Base-by-base conservation (phyloP, 2,888 invertebrate species). In the Melieria crassipennis region DNA sequence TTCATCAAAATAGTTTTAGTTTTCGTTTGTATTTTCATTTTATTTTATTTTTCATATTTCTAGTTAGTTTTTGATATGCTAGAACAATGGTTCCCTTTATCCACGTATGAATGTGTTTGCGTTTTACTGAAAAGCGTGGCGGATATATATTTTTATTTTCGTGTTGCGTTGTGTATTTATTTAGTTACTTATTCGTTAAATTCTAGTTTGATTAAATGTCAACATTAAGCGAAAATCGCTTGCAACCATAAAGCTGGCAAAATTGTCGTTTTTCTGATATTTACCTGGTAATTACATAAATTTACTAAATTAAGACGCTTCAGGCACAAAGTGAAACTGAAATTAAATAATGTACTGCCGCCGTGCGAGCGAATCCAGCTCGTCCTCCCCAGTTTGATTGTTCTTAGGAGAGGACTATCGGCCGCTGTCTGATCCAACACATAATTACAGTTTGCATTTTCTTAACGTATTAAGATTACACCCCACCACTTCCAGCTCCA, bases 301-400 rank as follows among this genome's bases (percentile, higher is more conserved):
- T 65, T 46, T 73, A 69, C 79, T 82, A 30, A 30, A 60, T 50
- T 43, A 67, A 67, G 61, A 60, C 45, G 61, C 80, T 79, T 84
- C 80, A 83, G 83, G 83, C 83, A 83, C 83, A 84, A 83, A 83
- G 83, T 83, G 83, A 83, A 82, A 83, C 70, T 43, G 42, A 52
- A 43, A 42, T 50, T 61, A 45, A 67, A 67, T 30, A 30, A 30
- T 30, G 3, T 30, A 30, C 30, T 30, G 3, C 30, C 30, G 30
- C 30, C 30, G 30, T 30, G 30, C 30, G 30, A 30, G 30, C 30
- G 30, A 30, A 30, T 30, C 30, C 30, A 30, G 30, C 3, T 30
- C 30, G 30, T 30, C 30, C 30, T 30, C 30, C 30, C 2, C 30
- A 3, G 3, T 30, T 30, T 30, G 30, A 30, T 30, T 2, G 30